phyloP scores from a whole-genome alignment of 1,140 invertebrate species.

The Pteromalus puparum region DNA sequence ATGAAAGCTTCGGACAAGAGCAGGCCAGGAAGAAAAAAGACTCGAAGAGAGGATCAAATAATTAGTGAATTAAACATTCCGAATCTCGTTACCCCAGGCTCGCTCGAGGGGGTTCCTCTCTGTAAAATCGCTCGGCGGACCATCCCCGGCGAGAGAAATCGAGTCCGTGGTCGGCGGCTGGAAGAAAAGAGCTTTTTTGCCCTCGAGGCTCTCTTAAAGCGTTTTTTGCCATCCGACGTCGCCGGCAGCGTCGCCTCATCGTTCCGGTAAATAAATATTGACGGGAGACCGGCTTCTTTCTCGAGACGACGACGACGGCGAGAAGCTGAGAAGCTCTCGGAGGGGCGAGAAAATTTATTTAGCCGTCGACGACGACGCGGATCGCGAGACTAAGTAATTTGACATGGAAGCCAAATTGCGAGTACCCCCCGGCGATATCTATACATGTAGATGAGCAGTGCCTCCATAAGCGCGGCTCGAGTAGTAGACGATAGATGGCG shows the following conservation, averaged over 20 bases:
- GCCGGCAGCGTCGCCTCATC: constrained; percentile 5
- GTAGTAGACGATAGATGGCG: not conserved
- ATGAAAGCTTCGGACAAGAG: not conserved
- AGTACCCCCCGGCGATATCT: constrained; percentile 38
- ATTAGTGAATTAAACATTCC: constrained; percentile 66
- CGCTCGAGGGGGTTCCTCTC: not conserved
- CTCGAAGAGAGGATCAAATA: constrained; percentile 54
- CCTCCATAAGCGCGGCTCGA: not conserved
- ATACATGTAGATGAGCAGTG: not conserved
- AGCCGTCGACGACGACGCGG: constrained; percentile 52
- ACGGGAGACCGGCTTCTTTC: constrained; percentile 50
- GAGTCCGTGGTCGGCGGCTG: not conserved
- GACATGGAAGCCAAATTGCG: constrained; percentile 63
- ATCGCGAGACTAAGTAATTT: constrained; percentile 63
- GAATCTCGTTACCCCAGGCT: constrained; percentile 58
- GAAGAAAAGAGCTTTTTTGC: constrained; percentile 22
- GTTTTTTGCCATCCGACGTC: constrained; percentile 4
- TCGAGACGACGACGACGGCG: constrained; percentile 30
- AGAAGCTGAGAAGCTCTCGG: constrained; percentile 32
- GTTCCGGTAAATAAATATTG: constrained; percentile 66
- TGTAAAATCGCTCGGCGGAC: not conserved
- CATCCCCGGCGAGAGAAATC: not conserved
- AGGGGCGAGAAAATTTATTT: constrained; percentile 58
- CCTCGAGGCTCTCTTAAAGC: constrained; percentile 1
- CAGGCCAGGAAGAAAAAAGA: not conserved